Conservation (phyloP, 2,888 invertebrate genomes). For the Electrophaes corylata region DNA sequence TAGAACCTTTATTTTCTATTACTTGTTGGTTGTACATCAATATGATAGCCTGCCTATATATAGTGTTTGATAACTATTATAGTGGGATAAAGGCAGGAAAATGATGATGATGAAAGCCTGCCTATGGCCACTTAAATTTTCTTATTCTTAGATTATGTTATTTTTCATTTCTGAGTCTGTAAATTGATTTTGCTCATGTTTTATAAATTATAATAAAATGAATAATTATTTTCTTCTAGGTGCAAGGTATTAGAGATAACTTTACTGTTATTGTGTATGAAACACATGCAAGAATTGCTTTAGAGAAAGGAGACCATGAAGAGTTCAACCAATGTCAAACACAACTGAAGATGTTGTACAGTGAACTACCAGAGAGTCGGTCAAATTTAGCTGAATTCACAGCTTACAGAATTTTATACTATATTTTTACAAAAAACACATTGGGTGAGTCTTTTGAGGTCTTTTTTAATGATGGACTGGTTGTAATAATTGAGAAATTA, state of each 20-base stretch:
- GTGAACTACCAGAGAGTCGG: constrained; percentile 87
- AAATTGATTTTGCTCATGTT: no score
- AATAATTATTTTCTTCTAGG: constrained; percentile 79
- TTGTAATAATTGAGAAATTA: no score
- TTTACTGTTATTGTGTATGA: constrained; percentile 99
- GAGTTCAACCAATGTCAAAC: constrained; percentile 99
- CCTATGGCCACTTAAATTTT: no score
- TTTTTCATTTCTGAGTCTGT: no score
- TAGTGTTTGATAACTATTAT: no score
- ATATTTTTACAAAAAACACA: constrained; percentile 98
- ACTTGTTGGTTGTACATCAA: no score
- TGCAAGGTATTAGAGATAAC: constrained; percentile 96
- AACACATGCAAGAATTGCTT: constrained; percentile 98
- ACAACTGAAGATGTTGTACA: constrained; percentile 97
- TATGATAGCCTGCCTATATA: no score
- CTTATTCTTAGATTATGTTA: no score
- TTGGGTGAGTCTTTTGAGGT: constrained; percentile 90
- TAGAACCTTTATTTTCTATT: no score
- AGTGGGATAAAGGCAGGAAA: no score
- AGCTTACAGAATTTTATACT: constrained; percentile 98
- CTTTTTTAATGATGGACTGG: no score
- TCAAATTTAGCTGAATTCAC: constrained; percentile 95
- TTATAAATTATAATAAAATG: not conserved
- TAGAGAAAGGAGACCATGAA: constrained; percentile 99
- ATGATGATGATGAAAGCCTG: no score